Conservation (phyloP, 2,888 invertebrate genomes). For the Idaea dimidiata region DNA sequence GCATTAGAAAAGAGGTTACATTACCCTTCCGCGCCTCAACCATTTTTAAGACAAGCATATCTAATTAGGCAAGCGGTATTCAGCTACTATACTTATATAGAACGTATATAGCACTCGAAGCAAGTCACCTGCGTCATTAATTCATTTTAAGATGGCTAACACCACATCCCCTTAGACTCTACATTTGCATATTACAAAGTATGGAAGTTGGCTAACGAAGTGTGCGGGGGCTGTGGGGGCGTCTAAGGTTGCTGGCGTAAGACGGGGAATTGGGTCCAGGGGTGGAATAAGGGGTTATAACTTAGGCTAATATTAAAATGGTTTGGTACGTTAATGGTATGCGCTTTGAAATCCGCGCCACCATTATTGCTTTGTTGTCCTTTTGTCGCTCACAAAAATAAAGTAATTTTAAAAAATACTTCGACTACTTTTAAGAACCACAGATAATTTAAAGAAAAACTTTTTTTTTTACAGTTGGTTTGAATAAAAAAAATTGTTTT, state of each 20-base stretch:
- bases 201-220: conserved; percentile 79
- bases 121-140: conserved; percentile 74
- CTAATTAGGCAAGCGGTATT: neutral
- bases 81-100: neutral
- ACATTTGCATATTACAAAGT: conserved; percentile 82
- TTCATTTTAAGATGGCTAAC: conserved; percentile 78
- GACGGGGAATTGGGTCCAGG: conserved; percentile 77
- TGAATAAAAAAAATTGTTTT: no score
- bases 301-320: neutral
- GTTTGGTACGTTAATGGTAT: neutral
- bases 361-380: no score
- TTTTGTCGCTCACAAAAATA: no score
- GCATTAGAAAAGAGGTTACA: no score
- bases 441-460: no score
- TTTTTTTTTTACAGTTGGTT: no score
- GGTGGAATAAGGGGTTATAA: conserved; percentile 36
- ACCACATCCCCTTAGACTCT: conserved; percentile 63
- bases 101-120: neutral
- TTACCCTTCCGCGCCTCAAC: neutral
- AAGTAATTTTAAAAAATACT: no score
- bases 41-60: neutral
- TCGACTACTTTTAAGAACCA: no score
- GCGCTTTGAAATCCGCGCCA: no score
- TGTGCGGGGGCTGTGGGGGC: conserved; percentile 44
- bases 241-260: conserved; percentile 73